phyloP scores from a whole-genome alignment of 1,140 invertebrate genomes.

The Orchestia grillus region DNA sequence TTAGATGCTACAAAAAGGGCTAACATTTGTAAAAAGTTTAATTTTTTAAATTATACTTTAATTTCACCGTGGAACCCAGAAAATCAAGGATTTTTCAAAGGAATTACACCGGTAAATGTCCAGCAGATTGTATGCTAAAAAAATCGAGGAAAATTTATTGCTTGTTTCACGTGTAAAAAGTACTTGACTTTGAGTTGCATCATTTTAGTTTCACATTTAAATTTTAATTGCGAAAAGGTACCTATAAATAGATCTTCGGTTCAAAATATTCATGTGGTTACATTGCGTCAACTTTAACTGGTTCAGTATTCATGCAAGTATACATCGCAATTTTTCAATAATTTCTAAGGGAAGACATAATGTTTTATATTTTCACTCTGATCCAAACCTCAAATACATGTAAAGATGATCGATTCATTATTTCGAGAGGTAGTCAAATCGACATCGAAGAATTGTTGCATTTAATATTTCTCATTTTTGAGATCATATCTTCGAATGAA shows the following conservation, averaged over 20 bases:
- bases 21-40: background rate
- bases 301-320: background rate
- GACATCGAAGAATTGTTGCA: too few species aligned
- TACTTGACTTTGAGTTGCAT: too few species aligned
- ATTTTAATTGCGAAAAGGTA: too few species aligned
- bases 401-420: too few species aligned
- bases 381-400: background rate
- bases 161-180: background rate
- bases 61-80: background rate
- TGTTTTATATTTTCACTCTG: background rate
- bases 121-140: background rate
- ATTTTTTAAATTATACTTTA: background rate
- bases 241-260: background rate
- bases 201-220: too few species aligned
- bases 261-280: background rate
- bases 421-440: too few species aligned
- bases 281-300: background rate
- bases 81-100: background rate
- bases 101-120: background rate
- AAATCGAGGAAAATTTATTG: background rate
- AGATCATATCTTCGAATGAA: background rate
- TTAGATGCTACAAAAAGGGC: background rate
- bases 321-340: background rate
- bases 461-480: too few species aligned
- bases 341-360: background rate